Evolutionary conservation across 2,797 vertebrate genomes (phyloP).

Genomic region (Pithecia hirsuta): DNA sequence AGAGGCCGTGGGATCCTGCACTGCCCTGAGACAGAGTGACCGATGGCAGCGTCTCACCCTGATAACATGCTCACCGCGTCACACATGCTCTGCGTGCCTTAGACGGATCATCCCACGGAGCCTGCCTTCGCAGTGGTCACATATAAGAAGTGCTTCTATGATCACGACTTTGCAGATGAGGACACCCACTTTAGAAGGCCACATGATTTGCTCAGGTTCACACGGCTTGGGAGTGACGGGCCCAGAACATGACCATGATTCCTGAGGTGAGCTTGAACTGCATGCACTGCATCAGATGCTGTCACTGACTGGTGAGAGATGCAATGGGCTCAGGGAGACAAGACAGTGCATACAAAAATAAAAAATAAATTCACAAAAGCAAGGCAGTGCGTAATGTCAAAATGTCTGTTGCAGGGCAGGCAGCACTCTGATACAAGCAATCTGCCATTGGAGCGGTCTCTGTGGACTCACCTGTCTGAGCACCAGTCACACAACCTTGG

Average conservation of each 20-base stretch:
- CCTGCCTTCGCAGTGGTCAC: too few relatives aligned
- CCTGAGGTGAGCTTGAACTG: rapidly evolving
- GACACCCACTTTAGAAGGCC: rapidly evolving
- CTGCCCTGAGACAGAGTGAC: rapidly evolving
- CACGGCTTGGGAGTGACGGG: neutral
- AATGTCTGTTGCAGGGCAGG: rapidly evolving
- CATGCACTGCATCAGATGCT: rapidly evolving
- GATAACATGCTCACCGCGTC: rapidly evolving
- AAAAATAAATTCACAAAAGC: rapidly evolving
- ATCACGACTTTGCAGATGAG: too few relatives aligned
- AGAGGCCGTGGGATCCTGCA: neutral
- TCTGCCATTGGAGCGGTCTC: rapidly evolving
- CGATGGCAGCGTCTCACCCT: rapidly evolving
- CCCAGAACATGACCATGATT: rapidly evolving
- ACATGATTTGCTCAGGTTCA: too few relatives aligned
- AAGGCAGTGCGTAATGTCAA: neutral
- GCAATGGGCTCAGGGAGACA: neutral
- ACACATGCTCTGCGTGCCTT: rapidly evolving
- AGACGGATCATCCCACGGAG: too few relatives aligned
- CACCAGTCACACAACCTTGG: too few relatives aligned
- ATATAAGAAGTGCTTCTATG: too few relatives aligned
- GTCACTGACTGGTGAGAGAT: rapidly evolving
- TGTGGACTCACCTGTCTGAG: neutral
- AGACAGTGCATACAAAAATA: neutral
- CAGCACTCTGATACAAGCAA: neutral